Conservation (phyloP, 2,113 vertebrate species). For the Leuciscus idus region DNA sequence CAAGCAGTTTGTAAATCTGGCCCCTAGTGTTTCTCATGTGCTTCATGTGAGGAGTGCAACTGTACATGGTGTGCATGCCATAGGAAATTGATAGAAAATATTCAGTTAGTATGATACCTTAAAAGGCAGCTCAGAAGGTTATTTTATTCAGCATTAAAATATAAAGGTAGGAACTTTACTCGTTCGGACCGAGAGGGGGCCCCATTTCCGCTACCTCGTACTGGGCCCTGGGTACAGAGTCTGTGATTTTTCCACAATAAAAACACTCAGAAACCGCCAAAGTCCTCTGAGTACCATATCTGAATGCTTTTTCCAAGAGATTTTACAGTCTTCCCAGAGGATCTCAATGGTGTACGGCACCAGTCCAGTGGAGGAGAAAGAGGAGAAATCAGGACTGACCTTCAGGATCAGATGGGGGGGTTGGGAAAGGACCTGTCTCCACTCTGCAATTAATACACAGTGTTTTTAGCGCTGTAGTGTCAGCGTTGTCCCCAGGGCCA, state of each 20-base stretch:
- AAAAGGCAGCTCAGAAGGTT: neutral
- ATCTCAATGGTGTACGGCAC: neutral
- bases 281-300: neutral
- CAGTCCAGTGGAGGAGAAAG: neutral
- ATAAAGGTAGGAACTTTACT: no score
- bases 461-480: slow-evolving; percentile 36
- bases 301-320: neutral
- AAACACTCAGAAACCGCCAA: neutral
- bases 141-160: neutral
- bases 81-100: neutral
- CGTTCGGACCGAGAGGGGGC: no score
- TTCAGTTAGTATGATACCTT: neutral
- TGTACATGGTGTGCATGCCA: neutral
- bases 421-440: slow-evolving; percentile 38
- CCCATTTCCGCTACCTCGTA: no score
- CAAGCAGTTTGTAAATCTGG: no score
- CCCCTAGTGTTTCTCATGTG: neutral
- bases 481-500: slow-evolving; percentile 42
- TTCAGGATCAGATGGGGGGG: slow-evolving; percentile 19
- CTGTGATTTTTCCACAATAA: slow-evolving; percentile 14
- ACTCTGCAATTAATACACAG: slow-evolving; percentile 44
- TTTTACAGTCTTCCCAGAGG: slow-evolving; percentile 21
- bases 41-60: neutral
- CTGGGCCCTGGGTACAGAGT: neutral
- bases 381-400: slow-evolving; percentile 12